phyloP scores from a whole-genome alignment of 2,888 invertebrate species.

The Omphaloscelis lunosa region DNA sequence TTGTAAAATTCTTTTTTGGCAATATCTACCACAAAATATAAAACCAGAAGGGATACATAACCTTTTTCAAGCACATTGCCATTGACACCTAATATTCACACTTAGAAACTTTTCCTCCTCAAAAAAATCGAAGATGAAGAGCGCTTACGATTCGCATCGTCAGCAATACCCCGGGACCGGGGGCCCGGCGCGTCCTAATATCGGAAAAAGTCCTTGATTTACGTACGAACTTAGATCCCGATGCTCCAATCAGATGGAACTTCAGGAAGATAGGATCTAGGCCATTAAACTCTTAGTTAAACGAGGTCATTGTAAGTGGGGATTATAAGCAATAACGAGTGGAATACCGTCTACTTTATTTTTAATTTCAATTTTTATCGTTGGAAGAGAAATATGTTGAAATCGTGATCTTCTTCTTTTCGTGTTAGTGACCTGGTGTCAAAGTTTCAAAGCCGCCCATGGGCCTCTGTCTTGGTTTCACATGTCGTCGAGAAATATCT shows the following conservation, averaged over 20 bases:
- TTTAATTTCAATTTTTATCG: not conserved
- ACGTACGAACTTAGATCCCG: constrained; percentile 55
- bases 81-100: constrained; percentile 39
- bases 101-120: constrained; percentile 8
- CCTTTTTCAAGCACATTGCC: constrained; percentile 12
- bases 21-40: not conserved
- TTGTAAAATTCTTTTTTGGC: not conserved
- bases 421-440: too few species aligned
- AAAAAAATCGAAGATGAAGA: constrained; percentile 41
- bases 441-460: too few species aligned
- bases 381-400: not conserved
- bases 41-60: not conserved
- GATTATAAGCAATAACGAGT: not conserved
- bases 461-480: too few species aligned
- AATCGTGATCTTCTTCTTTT: not conserved
- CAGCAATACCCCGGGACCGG: constrained; percentile 41
- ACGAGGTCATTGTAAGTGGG: constrained; percentile 33
- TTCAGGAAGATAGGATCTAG: constrained; percentile 28
- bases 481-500: too few species aligned
- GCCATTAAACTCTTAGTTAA: constrained; percentile 43
- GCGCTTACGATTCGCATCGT: constrained; percentile 47
- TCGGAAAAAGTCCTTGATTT: constrained; percentile 62
- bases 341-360: not conserved
- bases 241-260: constrained; percentile 56
- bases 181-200: constrained; percentile 34